Evolutionary conservation across 2,113 vertebrate species (phyloP).

Genomic region (rat (Rattus norvegicus)): GRCr8 NC_086019.1:127805501-127806000

Average conservation of each 20-base stretch:
- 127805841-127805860: too few relatives aligned
- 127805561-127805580: not conserved
- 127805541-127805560: not conserved
- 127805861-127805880: not conserved
- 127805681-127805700: too few relatives aligned
- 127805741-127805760: not conserved
- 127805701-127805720: too few relatives aligned
- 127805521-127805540: not conserved
- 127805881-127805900: not conserved
- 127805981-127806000: not conserved
- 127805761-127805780: not conserved
- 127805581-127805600: not conserved
- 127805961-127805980: not conserved
- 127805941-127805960: not conserved
- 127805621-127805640: too few relatives aligned
- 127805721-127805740: not conserved
- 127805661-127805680: too few relatives aligned
- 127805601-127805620: too few relatives aligned
- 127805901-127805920: not conserved
- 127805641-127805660: too few relatives aligned
- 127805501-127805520: not conserved
- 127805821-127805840: too few relatives aligned
- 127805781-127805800: not conserved
- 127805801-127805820: too few relatives aligned
- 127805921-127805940: not conserved